Evolutionary conservation across 2,888 invertebrate genomes (phyloP).

Genomic region (Quadriops clusia): DNA sequence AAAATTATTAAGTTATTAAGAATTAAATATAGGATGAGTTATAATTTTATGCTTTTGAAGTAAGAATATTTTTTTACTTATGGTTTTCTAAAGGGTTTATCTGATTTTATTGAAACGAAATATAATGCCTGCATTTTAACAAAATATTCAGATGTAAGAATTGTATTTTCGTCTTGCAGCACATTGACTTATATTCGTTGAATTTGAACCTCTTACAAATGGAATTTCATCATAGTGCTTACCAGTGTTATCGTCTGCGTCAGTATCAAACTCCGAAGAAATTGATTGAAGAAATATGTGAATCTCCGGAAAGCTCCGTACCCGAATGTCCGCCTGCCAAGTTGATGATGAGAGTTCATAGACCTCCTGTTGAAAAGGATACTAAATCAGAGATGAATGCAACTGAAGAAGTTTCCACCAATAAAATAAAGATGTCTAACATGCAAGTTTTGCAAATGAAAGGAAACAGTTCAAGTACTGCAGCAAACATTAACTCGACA

Average conservation of each 20-base stretch:
- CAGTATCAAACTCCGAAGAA: conserved; percentile 59
- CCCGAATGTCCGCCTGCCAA: conserved; percentile 50
- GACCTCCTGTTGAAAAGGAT: no score
- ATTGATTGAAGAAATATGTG: conserved; percentile 45
- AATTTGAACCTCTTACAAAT: conserved; percentile 55
- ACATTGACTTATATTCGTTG: conserved; percentile 50
- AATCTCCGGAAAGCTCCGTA: conserved; percentile 32
- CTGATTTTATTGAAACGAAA: no score
- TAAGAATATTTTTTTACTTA: conserved; percentile 11
- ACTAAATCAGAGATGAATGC: conserved; percentile 18
- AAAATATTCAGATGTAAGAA: no score
- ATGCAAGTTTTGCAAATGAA: neutral
- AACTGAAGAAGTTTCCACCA: conserved; percentile 10
- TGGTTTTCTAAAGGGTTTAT: conserved; percentile 5
- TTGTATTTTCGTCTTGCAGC: conserved; percentile 35
- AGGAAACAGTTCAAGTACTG: no score
- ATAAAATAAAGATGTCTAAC: no score
- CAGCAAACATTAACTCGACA: conserved; percentile 25
- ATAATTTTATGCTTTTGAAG: neutral
- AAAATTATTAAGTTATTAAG: no score
- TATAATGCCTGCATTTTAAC: no score
- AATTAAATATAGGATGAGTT: conserved; percentile 20
- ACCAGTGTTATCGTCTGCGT: conserved; percentile 71
- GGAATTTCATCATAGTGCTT: conserved; percentile 62
- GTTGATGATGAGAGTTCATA: conserved; percentile 25